Base-by-base conservation (phyloP, 2,113 vertebrate genomes). In the Crotalus tigris region DNA sequence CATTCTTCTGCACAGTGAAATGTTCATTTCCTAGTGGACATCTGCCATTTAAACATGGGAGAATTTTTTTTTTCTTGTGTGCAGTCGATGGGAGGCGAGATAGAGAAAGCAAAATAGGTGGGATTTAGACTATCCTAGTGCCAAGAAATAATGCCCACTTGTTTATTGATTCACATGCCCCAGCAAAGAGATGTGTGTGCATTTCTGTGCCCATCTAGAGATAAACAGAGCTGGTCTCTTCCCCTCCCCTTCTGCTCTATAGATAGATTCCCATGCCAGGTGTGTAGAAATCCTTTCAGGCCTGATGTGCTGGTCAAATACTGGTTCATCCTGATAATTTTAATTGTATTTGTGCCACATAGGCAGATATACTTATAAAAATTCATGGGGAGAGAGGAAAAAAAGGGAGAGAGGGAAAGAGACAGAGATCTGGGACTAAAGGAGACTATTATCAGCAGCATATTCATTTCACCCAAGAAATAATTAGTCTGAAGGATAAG, bases 261-360 rank as follows among this genome's bases (percentile, higher is more conserved):
- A 61, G 13, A 54, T 8, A 69, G 49, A 89, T n/a, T 44, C 54
- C 13, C n/a, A n/a, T 23, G 81, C 26, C 93, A 59, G 49, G 90
- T 55, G 5, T 75, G 69, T 46, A 8, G 49, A 54, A 92, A 91
- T 17, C 29, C 88, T 39, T 33, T 21, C 75, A 13, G 95, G 96
- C 95, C 95, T 96, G 93, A 95, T 69, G 55, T 39, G 59, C 81
- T 85, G 59, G 75, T 92, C 29, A 81, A 85, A 26, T 53, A 59
- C 5, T 8, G 93, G 46, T 92, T 64, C 58, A 29, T 51, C 85
- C 88, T 1, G 13, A 1, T 89, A 15, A 81, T 57, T 64, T 86
- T 59, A 33, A 55, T 57, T 89, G 21, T 26, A n/a, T 85, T 51
- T 85, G 69, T 90, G 39, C 29, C 29, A 87, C 33, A 53, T 33